These are phyloP conservation scores for Yoshiicerus persimilis DNA, from an alignment of 1,140 invertebrate species.

Conservation along the genomic window DNA sequence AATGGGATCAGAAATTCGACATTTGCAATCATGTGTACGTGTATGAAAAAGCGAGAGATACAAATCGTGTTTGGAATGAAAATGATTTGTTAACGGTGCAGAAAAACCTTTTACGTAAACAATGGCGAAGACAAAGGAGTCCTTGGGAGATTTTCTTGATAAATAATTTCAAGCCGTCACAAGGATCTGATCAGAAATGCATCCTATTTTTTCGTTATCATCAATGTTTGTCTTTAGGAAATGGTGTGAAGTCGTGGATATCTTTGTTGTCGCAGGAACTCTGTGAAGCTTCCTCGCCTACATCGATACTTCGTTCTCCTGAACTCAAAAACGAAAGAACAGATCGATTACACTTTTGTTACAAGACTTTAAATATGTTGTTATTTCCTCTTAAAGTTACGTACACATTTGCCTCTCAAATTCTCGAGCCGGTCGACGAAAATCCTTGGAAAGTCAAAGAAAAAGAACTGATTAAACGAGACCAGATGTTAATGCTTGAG, in stretches of 20 bases:
- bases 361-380: not conserved
- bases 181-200: not conserved
- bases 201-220: conserved; percentile 29
- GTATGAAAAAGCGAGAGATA: conserved; percentile 23
- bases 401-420: conserved; percentile 10
- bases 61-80: conserved; percentile 31
- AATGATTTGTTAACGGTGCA: conserved; percentile 16
- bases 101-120: conserved; percentile 30
- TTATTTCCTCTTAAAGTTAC: conserved; percentile 14
- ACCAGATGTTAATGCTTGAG: conserved; percentile 28
- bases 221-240: conserved; percentile 13
- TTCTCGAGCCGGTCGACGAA: conserved; percentile 3
- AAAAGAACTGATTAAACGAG: conserved; percentile 30
- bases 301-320: not conserved
- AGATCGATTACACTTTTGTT: not conserved
- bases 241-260: conserved; percentile 21
- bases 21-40: conserved; percentile 27
- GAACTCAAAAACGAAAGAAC: not conserved
- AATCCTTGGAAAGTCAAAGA: conserved; percentile 26
- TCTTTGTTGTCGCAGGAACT: conserved; percentile 23
- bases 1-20: conserved; percentile 31
- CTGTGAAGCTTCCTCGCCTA: not conserved
- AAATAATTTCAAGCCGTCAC: conserved; percentile 17
- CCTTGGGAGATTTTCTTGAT: conserved; percentile 33
- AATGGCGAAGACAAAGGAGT: conserved; percentile 28